These are phyloP conservation scores for Labia minor DNA, from an alignment of 2,888 invertebrate species.

Conservation along the genomic window DNA sequence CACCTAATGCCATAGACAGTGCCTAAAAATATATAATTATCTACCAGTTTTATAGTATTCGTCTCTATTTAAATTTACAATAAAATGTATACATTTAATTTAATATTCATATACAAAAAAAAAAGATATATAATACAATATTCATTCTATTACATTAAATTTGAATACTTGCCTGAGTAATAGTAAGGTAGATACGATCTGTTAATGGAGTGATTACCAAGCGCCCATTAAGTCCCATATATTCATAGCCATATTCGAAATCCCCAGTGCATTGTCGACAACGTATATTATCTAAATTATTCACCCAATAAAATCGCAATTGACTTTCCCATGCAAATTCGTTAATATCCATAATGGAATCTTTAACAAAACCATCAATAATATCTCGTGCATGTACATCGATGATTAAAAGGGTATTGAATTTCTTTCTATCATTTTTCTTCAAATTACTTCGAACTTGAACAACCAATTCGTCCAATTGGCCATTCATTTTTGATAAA, in stretches of 20 bases:
- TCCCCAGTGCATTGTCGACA: conserved; percentile 75
- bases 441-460: conserved; percentile 59
- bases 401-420: conserved; percentile 78
- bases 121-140: no score
- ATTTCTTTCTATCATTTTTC: conserved; percentile 74
- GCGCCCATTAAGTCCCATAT: conserved; percentile 86
- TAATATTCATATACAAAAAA: no score
- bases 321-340: conserved; percentile 95
- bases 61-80: no score
- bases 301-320: conserved; percentile 82
- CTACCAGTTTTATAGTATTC: no score
- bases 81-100: no score
- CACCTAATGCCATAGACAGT: conserved; percentile 79
- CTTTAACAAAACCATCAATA: conserved; percentile 53
- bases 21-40: conserved; percentile 41
- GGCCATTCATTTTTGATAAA: conserved; percentile 63
- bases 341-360: conserved; percentile 66
- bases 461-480: conserved; percentile 73
- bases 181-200: conserved; percentile 83
- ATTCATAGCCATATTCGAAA: conserved; percentile 90
- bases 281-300: conserved; percentile 64
- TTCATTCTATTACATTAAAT: no score
- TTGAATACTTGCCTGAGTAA: conserved; percentile 56
- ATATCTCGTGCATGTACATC: conserved; percentile 89
- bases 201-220: conserved; percentile 86